Base-by-base conservation (phyloP, 2,113 vertebrate species). In the Saguinus midas region DNA sequence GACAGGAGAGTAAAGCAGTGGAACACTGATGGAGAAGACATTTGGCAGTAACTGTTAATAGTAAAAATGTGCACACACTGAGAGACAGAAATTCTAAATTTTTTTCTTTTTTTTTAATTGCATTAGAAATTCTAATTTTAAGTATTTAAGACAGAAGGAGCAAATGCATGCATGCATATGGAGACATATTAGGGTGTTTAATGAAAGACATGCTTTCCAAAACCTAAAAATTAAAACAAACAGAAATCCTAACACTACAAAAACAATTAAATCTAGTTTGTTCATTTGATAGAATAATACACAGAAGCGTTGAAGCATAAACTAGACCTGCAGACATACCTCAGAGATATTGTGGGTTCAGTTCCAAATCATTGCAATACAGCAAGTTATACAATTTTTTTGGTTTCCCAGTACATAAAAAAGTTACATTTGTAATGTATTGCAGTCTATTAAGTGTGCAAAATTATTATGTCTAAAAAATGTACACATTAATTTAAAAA, bases 211-310 rank as follows among this genome's bases (percentile, higher is more conserved):
- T 57, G 6, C 17, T 87, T 73, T 25, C 14, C 21, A 78, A 85
- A 94, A 79, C 50, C 25, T 88, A 37, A 87, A 96, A 79, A 78
- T 21, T 81, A 23, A 90, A 92, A 68, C 18, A 68, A 85, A 37
- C 35, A 87, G 16, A 82, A 58, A 64, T 57, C 84, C 61, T 0
- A 23, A 61, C 35, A 85, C 70, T 25, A 72, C 0, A 3, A 66
- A 83, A 95, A 85, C 10, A 37, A 3, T 81, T 84, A 75, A 48
- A 29, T 55, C 12, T 90, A 87, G 1, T 87, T n/a, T 64, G 8
- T 70, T 81, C n/a, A 66, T 55, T 78, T 72, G 50, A 40, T 73
- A 27, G 8, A 87, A 90, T 50, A 90, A 82, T 72, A 64, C 50
- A n/a, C 5, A 83, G 21, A 25, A 78, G 27, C 4, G 79, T 25